These are phyloP conservation scores for Eupithecia dodoneata DNA, from an alignment of 2,888 invertebrate genomes.

Conservation along the genomic window DNA sequence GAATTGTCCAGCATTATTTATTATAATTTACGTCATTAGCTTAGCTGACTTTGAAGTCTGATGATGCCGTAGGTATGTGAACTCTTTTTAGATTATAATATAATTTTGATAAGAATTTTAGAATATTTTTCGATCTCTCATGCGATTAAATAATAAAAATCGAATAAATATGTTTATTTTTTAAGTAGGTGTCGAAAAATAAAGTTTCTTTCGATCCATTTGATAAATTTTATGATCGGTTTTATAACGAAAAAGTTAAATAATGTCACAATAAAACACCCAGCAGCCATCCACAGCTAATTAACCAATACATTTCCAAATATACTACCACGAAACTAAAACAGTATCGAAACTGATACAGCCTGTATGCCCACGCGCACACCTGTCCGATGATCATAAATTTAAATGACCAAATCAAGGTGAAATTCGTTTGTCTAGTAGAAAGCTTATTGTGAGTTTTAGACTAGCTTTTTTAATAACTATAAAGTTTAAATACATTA, in stretches of 20 bases:
- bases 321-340: constrained; percentile 9
- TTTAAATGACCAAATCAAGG: constrained; percentile 76
- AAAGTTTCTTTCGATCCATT: background rate
- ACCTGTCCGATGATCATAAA: constrained; percentile 66
- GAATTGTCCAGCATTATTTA: too few species aligned
- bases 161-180: background rate
- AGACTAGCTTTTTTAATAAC: constrained; percentile 31
- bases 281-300: background rate
- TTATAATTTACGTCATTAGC: too few species aligned
- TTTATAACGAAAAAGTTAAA: background rate
- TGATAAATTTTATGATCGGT: background rate
- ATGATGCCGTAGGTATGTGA: too few species aligned
- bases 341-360: constrained; percentile 42
- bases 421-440: constrained; percentile 76
- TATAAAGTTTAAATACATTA: background rate
- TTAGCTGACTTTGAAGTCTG: too few species aligned
- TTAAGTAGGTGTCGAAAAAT: background rate
- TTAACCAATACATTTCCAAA: constrained; percentile 11
- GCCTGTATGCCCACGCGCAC: constrained; percentile 59
- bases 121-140: too few species aligned
- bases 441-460: constrained; percentile 58
- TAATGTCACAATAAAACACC: constrained; percentile 4
- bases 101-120: too few species aligned
- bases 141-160: background rate
- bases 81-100: too few species aligned